Percentiles rank a stretch among this genome's conserved stretches.
Conservation (phyloP, 1,140 invertebrate species). For the Dryas iulia region DNA sequence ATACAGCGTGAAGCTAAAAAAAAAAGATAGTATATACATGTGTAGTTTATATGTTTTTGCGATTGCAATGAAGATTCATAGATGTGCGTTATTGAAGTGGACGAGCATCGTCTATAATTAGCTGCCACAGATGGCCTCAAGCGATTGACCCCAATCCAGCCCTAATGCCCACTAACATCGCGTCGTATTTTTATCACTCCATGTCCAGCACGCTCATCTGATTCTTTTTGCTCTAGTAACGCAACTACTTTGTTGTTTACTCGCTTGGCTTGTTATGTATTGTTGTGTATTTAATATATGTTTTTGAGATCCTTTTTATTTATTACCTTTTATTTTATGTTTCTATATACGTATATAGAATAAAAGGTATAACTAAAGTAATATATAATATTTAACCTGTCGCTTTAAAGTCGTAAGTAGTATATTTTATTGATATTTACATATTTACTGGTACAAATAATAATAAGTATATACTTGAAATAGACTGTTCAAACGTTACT, state of each 20-base stretch:
- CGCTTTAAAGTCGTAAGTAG: too few species aligned
- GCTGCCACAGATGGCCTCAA: slow-evolving; percentile 73
- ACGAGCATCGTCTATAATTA: slow-evolving; percentile 72
- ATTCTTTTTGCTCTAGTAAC: slow-evolving; percentile 33
- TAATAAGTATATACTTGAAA: too few species aligned
- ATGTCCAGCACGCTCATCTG: slow-evolving; percentile 46
- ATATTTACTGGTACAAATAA: too few species aligned
- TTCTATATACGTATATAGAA: too few species aligned
- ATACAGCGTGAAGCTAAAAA: too few species aligned
- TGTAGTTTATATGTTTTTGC: slow-evolving; percentile 29
- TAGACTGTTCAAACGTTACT: neutral
- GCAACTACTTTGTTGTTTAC: slow-evolving; percentile 36
- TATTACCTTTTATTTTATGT: too few species aligned
- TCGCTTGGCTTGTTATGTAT: slow-evolving; percentile 29
- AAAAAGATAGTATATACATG: too few species aligned
- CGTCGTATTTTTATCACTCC: slow-evolving; percentile 70
- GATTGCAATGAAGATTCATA: slow-evolving; percentile 58
- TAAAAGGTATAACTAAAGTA: too few species aligned
- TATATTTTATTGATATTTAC: too few species aligned
- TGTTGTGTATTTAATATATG: neutral
- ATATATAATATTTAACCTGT: too few species aligned
- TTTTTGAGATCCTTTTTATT: too few species aligned
- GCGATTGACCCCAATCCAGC: slow-evolving; percentile 75
- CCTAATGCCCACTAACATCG: slow-evolving; percentile 64
- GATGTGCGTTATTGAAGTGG: slow-evolving; percentile 56